phyloP scores from a whole-genome alignment of 2,888 invertebrate species.

The Dichetophora obliterata region DNA sequence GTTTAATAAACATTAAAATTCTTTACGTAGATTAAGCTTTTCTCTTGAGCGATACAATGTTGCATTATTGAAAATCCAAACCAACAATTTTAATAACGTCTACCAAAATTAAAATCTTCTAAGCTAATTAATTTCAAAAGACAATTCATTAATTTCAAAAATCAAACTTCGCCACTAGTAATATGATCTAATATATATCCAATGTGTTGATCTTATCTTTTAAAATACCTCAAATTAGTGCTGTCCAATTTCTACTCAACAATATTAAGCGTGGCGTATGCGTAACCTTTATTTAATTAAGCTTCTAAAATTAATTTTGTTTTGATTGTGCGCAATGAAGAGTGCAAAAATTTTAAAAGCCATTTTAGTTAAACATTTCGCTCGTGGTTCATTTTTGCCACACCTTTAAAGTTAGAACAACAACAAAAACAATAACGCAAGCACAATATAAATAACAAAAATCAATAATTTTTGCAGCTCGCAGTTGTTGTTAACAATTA shows the following conservation, averaged over 20 bases:
- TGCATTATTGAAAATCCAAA: no score
- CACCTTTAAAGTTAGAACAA: slow-evolving; percentile 24
- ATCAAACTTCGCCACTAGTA: no score
- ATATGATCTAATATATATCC: no score
- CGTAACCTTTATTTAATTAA: slow-evolving; percentile 18
- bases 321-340: neutral
- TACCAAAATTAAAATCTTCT: no score
- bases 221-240: neutral
- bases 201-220: neutral
- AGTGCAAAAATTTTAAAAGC: neutral
- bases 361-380: neutral
- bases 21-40: no score
- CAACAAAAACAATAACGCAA: slow-evolving; percentile 27
- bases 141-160: no score
- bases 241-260: neutral
- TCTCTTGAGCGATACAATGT: no score
- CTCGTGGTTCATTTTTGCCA: no score
- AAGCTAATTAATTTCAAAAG: no score
- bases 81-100: no score
- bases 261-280: slow-evolving; percentile 1
- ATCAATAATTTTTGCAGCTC: slow-evolving; percentile 24
- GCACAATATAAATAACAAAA: slow-evolving; percentile 34
- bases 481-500: slow-evolving; percentile 31
- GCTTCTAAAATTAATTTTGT: neutral
- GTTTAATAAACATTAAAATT: no score